Evolutionary conservation across 2,888 invertebrate species (phyloP), one percentile per base, ranked within the genome.

Genomic region (Pomacea canaliculata): DNA sequence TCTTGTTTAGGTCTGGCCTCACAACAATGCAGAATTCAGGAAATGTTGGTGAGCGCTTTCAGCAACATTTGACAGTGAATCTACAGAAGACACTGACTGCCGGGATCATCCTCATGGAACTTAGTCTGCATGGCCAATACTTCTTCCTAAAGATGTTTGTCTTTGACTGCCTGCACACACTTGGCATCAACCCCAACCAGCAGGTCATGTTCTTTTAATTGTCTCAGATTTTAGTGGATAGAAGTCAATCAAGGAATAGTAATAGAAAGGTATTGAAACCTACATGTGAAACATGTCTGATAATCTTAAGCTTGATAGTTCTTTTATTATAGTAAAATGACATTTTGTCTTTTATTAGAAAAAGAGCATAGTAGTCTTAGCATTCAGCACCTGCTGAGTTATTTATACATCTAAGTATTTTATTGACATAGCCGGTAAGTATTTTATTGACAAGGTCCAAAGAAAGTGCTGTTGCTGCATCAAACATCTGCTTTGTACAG

Each of bases 101-200:
- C 19, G 95, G 95, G 18, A 93, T 95, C 81, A 90, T 95, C 67
- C 89, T 95, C 70, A 93, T 95, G 86, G 94, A 94, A 85, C 92
- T 95, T 62, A 93, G 93, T 77, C 92, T 95, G 81, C 91, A 91
- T n/a, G 94, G 94, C 84, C 94, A 95, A 65, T 95, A 94, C 90
- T 94, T 95, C 88, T 93, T 93, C 81, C 93, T 94, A 4, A 94
- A 94, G 88, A 90, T 95, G 63, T 93, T 94, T 87, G 93, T 93
- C 7, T 92, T 94, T 79, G 94, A 95, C 88, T 93, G 93, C 70
- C 93, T 92, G 76, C 91, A 94, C 74, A 56, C 51, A 56, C 80
- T 87, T 12, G 84, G 85, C 10, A 83, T 85, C 63, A 85, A 81
- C 69, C 85, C 89, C 71, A 89, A 89, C 73, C 84, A 86, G 76